Conservation (phyloP, 2,888 invertebrate genomes). For the Acrocyrtus sp. region DNA sequence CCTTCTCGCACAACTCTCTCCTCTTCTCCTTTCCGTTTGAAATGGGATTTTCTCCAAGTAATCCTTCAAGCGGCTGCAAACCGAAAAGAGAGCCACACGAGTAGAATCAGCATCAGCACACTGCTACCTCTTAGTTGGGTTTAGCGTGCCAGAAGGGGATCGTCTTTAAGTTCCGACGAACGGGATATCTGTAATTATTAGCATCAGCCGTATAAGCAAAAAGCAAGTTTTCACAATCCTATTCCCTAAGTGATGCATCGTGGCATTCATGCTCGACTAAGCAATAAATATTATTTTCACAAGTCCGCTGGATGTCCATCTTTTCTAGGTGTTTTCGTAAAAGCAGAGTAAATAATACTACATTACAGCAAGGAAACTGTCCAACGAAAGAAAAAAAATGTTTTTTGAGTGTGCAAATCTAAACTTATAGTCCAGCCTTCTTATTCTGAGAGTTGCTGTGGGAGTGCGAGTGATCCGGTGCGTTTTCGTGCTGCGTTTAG, state of each 20-base stretch:
- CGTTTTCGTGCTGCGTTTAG: too few species aligned
- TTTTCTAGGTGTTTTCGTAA: not conserved
- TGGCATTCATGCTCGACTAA: too few species aligned
- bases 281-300: too few species aligned
- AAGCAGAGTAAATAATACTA: not conserved
- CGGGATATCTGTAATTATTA: not conserved
- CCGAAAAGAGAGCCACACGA: not conserved
- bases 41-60: not conserved
- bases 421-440: too few species aligned
- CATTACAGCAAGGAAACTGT: not conserved
- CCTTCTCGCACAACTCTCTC: conserved; percentile 7
- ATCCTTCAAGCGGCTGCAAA: not conserved
- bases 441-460: too few species aligned
- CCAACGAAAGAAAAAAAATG: not conserved
- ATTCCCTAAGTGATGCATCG: too few species aligned
- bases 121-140: too few species aligned
- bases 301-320: not conserved
- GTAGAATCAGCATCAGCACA: not conserved
- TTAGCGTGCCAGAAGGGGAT: conserved; percentile 1
- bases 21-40: not conserved
- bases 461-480: too few species aligned
- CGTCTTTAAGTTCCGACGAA: not conserved
- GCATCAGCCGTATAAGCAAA: not conserved
- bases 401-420: not conserved
- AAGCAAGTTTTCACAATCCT: not conserved